Percentiles rank a stretch among this genome's conserved stretches.
phyloP scores from a whole-genome alignment of 2,113 vertebrate species.

The Taurulus bubalis region DNA sequence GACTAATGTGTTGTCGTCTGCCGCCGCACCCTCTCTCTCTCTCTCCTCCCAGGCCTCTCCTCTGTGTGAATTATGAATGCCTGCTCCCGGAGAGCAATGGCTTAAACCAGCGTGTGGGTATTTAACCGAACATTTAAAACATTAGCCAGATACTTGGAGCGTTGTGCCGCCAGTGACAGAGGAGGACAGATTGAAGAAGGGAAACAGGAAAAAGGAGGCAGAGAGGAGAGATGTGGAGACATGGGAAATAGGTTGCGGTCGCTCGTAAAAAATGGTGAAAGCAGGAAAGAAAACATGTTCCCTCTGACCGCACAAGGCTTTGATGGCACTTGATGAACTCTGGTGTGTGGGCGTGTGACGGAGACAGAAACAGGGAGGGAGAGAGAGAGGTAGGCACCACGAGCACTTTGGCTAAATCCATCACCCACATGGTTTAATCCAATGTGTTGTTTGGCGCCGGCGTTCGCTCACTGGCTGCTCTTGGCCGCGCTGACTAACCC shows the following conservation, averaged over 20 bases:
- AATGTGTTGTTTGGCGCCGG: constrained; percentile 58
- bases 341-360: constrained; percentile 49
- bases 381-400: constrained; percentile 36
- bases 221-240: constrained; percentile 45
- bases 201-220: constrained; percentile 51
- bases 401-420: constrained; percentile 51
- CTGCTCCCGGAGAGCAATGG: constrained; percentile 46
- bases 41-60: constrained; percentile 35
- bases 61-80: constrained; percentile 65
- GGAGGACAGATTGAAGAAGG: constrained; percentile 42
- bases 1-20: constrained; percentile 60
- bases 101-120: constrained; percentile 45
- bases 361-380: constrained; percentile 50
- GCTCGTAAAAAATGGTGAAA: constrained; percentile 61
- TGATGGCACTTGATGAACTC: constrained; percentile 70
- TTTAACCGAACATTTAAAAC: constrained; percentile 66
- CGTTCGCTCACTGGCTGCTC: constrained; percentile 44
- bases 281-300: constrained; percentile 69
- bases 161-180: constrained; percentile 38
- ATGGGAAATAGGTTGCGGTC: constrained; percentile 51
- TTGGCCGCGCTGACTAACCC: constrained; percentile 22
- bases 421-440: constrained; percentile 57
- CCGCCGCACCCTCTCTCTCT: constrained; percentile 12
- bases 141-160: constrained; percentile 59
- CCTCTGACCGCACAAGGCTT: constrained; percentile 54